Conservation (phyloP, 2,113 vertebrate genomes). For the Hemichromis elongatus region DNA sequence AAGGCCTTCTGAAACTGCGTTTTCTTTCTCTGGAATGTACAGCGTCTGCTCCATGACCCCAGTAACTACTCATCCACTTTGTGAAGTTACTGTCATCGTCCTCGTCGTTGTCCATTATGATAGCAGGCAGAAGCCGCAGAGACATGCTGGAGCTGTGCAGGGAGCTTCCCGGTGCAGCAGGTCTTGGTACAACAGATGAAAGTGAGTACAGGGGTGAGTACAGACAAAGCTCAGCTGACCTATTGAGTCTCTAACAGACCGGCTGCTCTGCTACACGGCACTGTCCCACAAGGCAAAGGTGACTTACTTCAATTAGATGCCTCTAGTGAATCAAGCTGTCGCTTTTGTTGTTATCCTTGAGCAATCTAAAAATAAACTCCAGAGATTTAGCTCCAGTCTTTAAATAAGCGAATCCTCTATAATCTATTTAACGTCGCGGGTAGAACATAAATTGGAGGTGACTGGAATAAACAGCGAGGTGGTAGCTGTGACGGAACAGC, state of each 20-base stretch:
- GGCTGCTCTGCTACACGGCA: not conserved
- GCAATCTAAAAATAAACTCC: conserved; percentile 46
- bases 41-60: conserved; percentile 81
- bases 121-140: conserved; percentile 68
- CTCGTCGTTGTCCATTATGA: conserved; percentile 86
- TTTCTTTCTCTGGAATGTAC: conserved; percentile 72
- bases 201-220: not conserved
- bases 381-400: conserved; percentile 62
- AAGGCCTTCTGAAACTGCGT: conserved; percentile 69
- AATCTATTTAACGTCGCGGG: conserved; percentile 70
- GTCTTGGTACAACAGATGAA: not conserved
- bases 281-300: conserved; percentile 19
- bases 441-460: conserved; percentile 29
- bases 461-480: conserved; percentile 2
- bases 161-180: conserved; percentile 20
- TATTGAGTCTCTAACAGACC: conserved; percentile 9
- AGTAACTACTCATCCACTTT: conserved; percentile 98
- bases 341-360: conserved; percentile 35
- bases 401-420: conserved; percentile 75
- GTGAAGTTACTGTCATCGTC: conserved; percentile 92
- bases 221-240: conserved; percentile 19
- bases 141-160: conserved; percentile 53
- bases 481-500: conserved; percentile 1
- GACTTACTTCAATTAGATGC: conserved; percentile 31
- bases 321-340: conserved; percentile 4